phyloP scores from a whole-genome alignment of 1,140 invertebrate species.

The Philopotamus ludificatus region DNA sequence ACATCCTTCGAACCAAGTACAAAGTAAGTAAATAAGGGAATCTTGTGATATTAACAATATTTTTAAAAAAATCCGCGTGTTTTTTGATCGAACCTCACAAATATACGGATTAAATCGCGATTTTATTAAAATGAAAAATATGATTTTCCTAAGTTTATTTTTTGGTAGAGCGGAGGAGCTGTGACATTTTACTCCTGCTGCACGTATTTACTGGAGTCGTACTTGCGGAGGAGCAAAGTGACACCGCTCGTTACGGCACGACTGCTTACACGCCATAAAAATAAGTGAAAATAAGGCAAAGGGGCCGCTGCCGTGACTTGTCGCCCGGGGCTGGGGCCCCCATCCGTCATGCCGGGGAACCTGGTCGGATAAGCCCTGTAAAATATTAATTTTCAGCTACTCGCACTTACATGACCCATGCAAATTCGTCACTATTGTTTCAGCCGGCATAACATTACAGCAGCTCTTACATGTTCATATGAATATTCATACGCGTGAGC shows the following conservation, averaged over 20 bases:
- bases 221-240: not conserved
- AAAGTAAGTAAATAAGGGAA: no score
- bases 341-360: constrained; percentile 15
- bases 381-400: not conserved
- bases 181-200: not conserved
- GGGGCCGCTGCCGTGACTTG: constrained; percentile 8
- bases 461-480: no score
- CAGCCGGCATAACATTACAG: no score
- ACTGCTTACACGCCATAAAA: constrained; percentile 3
- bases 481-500: no score
- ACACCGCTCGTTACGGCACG: constrained; percentile 3
- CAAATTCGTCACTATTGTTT: not conserved
- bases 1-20: no score
- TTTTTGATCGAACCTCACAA: no score
- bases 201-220: not conserved
- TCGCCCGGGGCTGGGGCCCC: not conserved
- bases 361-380: not conserved
- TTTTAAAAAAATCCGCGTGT: no score
- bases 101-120: no score
- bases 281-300: constrained; percentile 14
- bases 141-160: no score
- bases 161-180: no score
- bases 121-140: no score
- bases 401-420: not conserved
- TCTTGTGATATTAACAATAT: no score